Evolutionary conservation across 2,888 invertebrate genomes (phyloP).

Genomic region (Drosophila anceps): DNA sequence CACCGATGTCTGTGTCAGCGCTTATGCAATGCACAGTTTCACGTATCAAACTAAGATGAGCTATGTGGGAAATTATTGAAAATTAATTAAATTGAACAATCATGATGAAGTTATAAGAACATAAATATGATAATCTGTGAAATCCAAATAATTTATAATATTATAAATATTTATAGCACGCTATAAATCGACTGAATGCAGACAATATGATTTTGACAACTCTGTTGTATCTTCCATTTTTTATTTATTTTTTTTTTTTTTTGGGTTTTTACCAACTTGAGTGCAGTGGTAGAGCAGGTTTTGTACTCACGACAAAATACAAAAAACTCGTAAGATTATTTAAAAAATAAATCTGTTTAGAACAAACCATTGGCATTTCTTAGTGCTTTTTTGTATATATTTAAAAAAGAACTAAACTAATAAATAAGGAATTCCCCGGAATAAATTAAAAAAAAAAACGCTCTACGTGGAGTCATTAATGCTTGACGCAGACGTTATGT

Average conservation of each 20-base stretch:
- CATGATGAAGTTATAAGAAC: background rate
- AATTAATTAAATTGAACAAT: background rate
- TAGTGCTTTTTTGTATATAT: slow-evolving; percentile 11
- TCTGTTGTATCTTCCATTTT: background rate
- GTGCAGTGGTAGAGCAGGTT: slow-evolving; percentile 53
- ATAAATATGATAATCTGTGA: too few relatives aligned
- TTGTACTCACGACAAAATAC: slow-evolving; percentile 2
- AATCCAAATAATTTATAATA: slow-evolving; percentile 9
- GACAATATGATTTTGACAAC: slow-evolving; percentile 19
- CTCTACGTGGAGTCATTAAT: slow-evolving; percentile 31
- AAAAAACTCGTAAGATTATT: slow-evolving; percentile 25
- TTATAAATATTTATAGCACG: slow-evolving; percentile 15
- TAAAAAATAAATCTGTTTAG: slow-evolving; percentile 15
- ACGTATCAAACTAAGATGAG: slow-evolving; percentile 13
- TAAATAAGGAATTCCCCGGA: slow-evolving; percentile 51
- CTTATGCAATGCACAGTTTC: slow-evolving; percentile 30
- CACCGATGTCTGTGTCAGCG: slow-evolving; percentile 7
- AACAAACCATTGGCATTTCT: slow-evolving; percentile 52
- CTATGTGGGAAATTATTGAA: slow-evolving; percentile 22
- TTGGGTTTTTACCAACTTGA: slow-evolving; percentile 45
- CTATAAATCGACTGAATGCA: slow-evolving; percentile 34
- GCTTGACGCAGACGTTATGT: background rate
- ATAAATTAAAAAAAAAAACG: slow-evolving; percentile 31
- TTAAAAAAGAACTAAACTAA: slow-evolving; percentile 32
- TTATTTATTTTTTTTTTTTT: slow-evolving; percentile 6